phyloP scores from a whole-genome alignment of 2,797 vertebrate species.

The Selene dorsalis region DNA sequence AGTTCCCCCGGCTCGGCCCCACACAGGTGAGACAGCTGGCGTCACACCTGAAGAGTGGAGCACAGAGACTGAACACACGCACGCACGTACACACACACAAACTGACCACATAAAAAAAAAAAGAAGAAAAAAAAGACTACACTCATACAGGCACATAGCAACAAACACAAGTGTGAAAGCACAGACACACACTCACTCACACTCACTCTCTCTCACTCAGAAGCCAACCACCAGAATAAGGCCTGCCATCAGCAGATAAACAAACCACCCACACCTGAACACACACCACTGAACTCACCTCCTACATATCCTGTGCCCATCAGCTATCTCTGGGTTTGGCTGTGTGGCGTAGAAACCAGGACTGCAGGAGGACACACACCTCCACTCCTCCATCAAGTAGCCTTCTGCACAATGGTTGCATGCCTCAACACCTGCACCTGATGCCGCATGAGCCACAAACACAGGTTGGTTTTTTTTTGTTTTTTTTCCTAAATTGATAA shows the following conservation, averaged over 20 bases:
- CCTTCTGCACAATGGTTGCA: slow-evolving; percentile 91
- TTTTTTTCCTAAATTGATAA: not conserved
- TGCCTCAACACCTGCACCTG: slow-evolving; percentile 89
- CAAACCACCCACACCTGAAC: slow-evolving; percentile 78
- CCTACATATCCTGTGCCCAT: slow-evolving; percentile 88
- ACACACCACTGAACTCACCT: slow-evolving; percentile 86
- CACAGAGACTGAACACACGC: slow-evolving; percentile 32
- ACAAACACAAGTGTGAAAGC: slow-evolving; percentile 45
- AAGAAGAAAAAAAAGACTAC: not conserved
- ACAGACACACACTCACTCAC: slow-evolving; percentile 9
- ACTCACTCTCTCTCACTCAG: slow-evolving; percentile 27
- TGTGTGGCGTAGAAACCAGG: slow-evolving; percentile 87
- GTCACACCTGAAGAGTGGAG: slow-evolving; percentile 88
- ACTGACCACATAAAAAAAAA: slow-evolving; percentile 8
- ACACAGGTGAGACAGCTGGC: slow-evolving; percentile 92
- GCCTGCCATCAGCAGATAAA: slow-evolving; percentile 80
- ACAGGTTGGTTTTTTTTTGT: not conserved
- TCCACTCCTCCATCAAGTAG: slow-evolving; percentile 93
- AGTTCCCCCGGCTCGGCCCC: slow-evolving; percentile 89
- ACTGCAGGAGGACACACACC: slow-evolving; percentile 91
- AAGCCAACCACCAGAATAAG: slow-evolving; percentile 64
- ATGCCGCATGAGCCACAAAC: slow-evolving; percentile 1
- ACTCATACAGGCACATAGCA: slow-evolving; percentile 26
- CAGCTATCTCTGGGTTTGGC: slow-evolving; percentile 81
- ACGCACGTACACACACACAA: slow-evolving; percentile 22